A percentile compares a stretch with the other conserved stretches of the same genome.
phyloP scores from a whole-genome alignment of 2,797 vertebrate species.

The Amphiprion clarkii region DNA sequence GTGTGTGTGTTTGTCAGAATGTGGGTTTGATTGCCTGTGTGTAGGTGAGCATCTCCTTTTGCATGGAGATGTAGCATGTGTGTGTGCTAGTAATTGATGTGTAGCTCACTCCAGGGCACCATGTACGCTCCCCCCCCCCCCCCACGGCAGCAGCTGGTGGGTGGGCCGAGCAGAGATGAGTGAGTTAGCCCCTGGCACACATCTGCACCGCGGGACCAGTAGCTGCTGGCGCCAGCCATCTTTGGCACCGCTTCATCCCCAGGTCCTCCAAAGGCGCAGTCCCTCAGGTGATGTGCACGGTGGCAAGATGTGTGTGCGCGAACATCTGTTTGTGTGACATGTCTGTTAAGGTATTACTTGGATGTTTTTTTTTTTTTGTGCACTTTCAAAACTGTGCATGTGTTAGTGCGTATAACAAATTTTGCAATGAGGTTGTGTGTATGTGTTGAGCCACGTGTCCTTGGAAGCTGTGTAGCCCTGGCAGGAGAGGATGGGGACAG shows the following conservation, averaged over 20 bases:
- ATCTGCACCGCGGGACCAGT: slow-evolving; percentile 72
- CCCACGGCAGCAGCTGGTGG: slow-evolving; percentile 71
- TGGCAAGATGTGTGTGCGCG: slow-evolving; percentile 22
- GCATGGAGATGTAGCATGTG: slow-evolving; percentile 5
- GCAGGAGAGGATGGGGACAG: slow-evolving; percentile 59
- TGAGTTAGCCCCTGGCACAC: slow-evolving; percentile 76
- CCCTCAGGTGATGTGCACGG: slow-evolving; percentile 42
- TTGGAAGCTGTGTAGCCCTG: slow-evolving; percentile 60
- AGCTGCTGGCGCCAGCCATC: slow-evolving; percentile 74
- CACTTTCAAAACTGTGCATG: slow-evolving; percentile 38
- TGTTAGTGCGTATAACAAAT: slow-evolving; percentile 29
- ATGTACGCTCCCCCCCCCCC: slow-evolving; percentile 53
- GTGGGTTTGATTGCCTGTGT: neutral
- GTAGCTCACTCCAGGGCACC: slow-evolving; percentile 43
- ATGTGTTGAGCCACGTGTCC: slow-evolving; percentile 47
- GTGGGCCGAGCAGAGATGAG: slow-evolving; percentile 74
- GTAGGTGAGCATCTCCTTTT: slow-evolving; percentile 8
- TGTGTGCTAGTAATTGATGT: slow-evolving; percentile 51
- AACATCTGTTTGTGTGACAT: slow-evolving; percentile 36
- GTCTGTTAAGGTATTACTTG: slow-evolving; percentile 19
- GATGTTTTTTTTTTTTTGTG: slow-evolving; percentile 17
- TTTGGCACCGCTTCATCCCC: slow-evolving; percentile 66
- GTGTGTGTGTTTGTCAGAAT: slow-evolving; percentile 4
- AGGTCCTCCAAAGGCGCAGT: slow-evolving; percentile 56
- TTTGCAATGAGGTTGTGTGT: slow-evolving; percentile 46